A percentile compares a stretch with the other conserved stretches of the same genome.
phyloP scores from a whole-genome alignment of 2,113 vertebrate genomes.

The Vulpes lagopus region DNA sequence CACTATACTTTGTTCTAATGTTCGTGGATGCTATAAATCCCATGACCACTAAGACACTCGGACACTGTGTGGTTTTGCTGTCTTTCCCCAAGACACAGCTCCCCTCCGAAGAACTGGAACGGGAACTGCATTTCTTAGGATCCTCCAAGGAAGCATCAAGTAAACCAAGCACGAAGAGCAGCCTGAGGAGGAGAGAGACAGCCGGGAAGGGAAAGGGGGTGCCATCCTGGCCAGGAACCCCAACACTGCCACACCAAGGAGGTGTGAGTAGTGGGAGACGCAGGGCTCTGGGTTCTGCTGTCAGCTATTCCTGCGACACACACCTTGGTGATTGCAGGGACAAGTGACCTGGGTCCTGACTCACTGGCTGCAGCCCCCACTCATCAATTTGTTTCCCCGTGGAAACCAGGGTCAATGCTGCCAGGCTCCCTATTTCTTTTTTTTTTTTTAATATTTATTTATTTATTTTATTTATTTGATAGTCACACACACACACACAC shows the following conservation, averaged over 20 bases:
- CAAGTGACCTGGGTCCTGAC: not conserved
- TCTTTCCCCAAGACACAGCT: not conserved
- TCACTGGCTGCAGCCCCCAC: not conserved
- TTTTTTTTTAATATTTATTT: too few relatives aligned
- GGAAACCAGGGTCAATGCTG: not conserved
- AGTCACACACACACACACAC: too few relatives aligned
- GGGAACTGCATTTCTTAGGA: not conserved
- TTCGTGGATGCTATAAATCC: fast-evolving
- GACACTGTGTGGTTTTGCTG: not conserved
- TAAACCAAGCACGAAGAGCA: not conserved
- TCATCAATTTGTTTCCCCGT: not conserved
- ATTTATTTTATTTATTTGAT: too few relatives aligned
- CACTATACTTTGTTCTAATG: not conserved
- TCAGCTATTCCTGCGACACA: too few relatives aligned
- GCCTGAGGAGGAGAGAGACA: not conserved
- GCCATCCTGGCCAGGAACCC: not conserved
- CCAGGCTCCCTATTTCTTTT: not conserved
- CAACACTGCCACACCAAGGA: not conserved
- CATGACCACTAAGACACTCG: not conserved
- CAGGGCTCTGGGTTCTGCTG: not conserved
- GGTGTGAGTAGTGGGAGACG: not conserved
- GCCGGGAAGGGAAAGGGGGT: too few relatives aligned
- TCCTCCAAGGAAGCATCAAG: not conserved
- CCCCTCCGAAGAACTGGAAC: not conserved
- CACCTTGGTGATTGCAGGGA: too few relatives aligned